phyloP scores from a whole-genome alignment of 2,888 invertebrate genomes.

The Limnephilus marmoratus region DNA sequence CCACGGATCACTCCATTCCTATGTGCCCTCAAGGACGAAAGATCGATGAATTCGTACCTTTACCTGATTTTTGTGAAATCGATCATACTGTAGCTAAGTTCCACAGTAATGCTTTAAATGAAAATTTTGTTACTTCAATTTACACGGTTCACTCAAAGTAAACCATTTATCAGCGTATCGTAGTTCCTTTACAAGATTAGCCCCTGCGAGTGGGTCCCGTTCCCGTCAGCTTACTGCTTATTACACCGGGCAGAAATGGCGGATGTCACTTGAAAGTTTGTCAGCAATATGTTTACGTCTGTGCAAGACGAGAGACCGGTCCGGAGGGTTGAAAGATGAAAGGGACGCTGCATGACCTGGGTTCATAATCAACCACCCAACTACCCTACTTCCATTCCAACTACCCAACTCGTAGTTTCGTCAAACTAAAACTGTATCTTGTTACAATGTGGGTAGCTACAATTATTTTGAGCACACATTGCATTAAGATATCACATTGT shows the following conservation, averaged over 20 bases:
- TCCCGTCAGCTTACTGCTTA: conserved; percentile 24
- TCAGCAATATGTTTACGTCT: conserved; percentile 53
- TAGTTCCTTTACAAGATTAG: not conserved
- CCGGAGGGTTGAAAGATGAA: conserved; percentile 29
- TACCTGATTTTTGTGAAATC: too few species aligned
- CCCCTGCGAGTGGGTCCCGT: not conserved
- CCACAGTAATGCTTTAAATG: not conserved
- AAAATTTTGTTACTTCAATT: not conserved
- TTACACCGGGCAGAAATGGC: conserved; percentile 29
- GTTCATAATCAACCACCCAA: conserved; percentile 32
- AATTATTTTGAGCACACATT: not conserved
- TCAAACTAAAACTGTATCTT: not conserved
- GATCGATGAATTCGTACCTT: not conserved
- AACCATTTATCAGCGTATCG: conserved; percentile 20
- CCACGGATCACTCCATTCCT: not conserved
- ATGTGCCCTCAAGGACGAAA: not conserved
- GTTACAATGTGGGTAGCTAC: not conserved
- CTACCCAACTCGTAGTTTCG: not conserved
- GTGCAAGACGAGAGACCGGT: conserved; percentile 4
- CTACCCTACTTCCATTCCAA: not conserved
- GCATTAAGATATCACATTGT: too few species aligned
- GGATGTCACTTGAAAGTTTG: conserved; percentile 52
- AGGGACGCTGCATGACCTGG: conserved; percentile 35
- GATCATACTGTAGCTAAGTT: not conserved
- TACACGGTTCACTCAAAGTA: not conserved